Evolutionary conservation across 2,113 vertebrate species (phyloP), one percentile per base, ranked within the genome.

Genomic region (Chloropsis cyanopogon): DNA sequence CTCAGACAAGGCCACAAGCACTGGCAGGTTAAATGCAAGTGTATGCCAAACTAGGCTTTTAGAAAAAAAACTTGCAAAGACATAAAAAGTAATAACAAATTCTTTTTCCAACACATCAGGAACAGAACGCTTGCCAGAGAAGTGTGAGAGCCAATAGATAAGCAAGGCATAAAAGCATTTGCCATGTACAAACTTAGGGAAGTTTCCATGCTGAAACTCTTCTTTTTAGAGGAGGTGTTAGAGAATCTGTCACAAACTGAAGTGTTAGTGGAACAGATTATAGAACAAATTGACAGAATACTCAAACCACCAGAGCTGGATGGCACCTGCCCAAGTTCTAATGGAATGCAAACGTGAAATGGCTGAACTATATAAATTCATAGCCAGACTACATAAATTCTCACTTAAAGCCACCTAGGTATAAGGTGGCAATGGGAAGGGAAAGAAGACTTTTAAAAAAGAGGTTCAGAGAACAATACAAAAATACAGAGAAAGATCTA

Each of bases 171-270:
- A 57, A 88, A 93, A 86, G 42, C 42, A 72, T 90, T 92, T 93
- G 78, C 85, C 63, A 80, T 77, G 35, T 68, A 88, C 75, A 92
- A 82, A 76, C 59, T 82, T 68, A 53, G 78, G 61, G 61, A 96
- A 90, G 46, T 93, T 96, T 95, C 93, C 88, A 90, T 7, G 9
- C 68, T 86, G 82, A 76, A 95, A 85, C 25, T 22, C 46, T 89
- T 92, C 70, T 89, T 82, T 92, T 93, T 63, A 70, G 76, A 96
- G 68, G 76, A 90, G 76, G 88, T 95, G 88, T 93, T 88, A 92
- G 90, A 93, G 93, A 93, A 95, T 93, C 94, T 97, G 96, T 92
- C 94, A 86, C 85, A 86, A 94, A 77, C 68, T 81, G 71, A 92
- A 88, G 90, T 50, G 90, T 88, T 78, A 83, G 81, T 86, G 85